Evolutionary conservation across 2,113 vertebrate species (phyloP), one percentile per base, ranked within the genome.

Genomic region (Melozone crissalis): DNA sequence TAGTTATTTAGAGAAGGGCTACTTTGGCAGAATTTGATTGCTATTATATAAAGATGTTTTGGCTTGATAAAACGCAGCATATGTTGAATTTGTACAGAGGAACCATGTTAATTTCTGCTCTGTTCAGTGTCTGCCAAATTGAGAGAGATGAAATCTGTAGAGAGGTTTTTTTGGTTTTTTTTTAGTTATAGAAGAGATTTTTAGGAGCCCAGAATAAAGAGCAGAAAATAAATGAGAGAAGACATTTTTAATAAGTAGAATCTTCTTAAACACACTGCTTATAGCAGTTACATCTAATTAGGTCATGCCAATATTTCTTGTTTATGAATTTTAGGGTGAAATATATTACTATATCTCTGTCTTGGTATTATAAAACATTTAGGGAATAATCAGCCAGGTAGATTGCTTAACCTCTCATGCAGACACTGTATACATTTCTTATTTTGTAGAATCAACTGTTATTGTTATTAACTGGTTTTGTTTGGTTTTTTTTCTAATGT

Each of bases 41-140:
- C 22, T 91, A 11, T 78, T 91, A 66, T 35, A 44, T 83, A 88
- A 93, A 94, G 33, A 90, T 88, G 43, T 80, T 95, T 93, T 86
- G 75, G 33, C 82, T 94, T 88, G 47, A 41, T 92, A 80, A 94
- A 95, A n/a, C 0, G 1, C 30, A 93, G 65, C 59, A 44, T 95
- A 88, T 94, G 84, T 77, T 86, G 72, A 93, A 83, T 63, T 58
- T 66, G 30, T 80, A 41, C 47, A 41, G 76, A 94, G 35, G 27
- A 91, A 18, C 19, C 24, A 27, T 83, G 59, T 59, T 91, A 74
- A 90, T 88, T 95, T 90, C 61, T 80, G 0, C 13, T 74, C 39
- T 67, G 30, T 79, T 91, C 62, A 85, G 19, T 51, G 51, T 95
- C 91, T 95, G 75, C 95, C 82, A 96, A 39, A 84, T 46, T 74